Evolutionary conservation across 2,888 invertebrate genomes (phyloP).

Genomic region (Meiosimyza platycephala): DNA sequence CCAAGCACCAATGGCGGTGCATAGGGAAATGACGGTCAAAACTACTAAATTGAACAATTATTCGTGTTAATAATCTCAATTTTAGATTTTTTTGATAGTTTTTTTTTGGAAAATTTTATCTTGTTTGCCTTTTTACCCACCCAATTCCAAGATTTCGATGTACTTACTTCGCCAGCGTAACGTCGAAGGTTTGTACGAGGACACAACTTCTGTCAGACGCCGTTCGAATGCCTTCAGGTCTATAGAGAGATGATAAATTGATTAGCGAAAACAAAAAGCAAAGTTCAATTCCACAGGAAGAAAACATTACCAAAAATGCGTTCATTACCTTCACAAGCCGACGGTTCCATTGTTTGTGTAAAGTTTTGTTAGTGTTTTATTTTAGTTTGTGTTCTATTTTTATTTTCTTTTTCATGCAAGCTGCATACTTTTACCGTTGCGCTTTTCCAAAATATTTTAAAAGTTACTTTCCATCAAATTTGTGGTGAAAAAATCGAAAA

Average conservation of each 20-base stretch:
- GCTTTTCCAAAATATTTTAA: background rate
- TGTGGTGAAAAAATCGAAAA: no score
- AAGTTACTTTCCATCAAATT: no score
- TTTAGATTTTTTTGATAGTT: no score
- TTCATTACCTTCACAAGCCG: constrained; percentile 86
- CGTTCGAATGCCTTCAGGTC: constrained; percentile 99
- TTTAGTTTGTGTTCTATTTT: constrained; percentile 2
- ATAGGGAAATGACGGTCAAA: constrained; percentile 85
- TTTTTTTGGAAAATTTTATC: background rate
- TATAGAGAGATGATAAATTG: constrained; percentile 63
- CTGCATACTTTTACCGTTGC: constrained; percentile 1
- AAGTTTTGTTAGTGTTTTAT: constrained; percentile 8
- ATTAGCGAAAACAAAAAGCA: constrained; percentile 14
- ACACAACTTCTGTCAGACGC: constrained; percentile 95
- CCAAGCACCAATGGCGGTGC: constrained; percentile 94
- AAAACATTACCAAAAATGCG: constrained; percentile 32
- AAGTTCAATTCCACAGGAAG: constrained; percentile 41
- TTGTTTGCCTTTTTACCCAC: background rate
- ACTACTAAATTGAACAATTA: constrained; percentile 74
- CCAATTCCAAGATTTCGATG: background rate
- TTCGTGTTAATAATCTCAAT: no score
- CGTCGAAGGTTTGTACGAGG: constrained; percentile 93
- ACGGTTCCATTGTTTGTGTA: constrained; percentile 76
- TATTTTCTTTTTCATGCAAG: background rate
- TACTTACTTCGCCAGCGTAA: constrained; percentile 93